Evolutionary conservation across 2,113 vertebrate genomes (phyloP).

Genomic region (Sardina pilchardus): DNA sequence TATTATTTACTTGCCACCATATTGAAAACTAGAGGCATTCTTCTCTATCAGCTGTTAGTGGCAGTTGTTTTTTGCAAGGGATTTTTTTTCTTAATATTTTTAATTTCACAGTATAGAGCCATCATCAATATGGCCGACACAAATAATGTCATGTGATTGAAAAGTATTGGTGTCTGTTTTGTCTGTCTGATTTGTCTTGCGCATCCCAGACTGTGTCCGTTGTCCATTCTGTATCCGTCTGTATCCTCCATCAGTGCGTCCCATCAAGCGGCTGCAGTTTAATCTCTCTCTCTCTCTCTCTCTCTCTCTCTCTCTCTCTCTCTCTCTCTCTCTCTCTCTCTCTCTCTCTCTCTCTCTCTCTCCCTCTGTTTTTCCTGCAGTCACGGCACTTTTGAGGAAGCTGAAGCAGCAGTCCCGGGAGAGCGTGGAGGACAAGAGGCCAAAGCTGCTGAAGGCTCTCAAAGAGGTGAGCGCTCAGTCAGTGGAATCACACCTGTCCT

Average conservation of each 20-base stretch:
- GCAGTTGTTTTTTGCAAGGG: neutral
- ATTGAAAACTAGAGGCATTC: neutral
- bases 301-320: no score
- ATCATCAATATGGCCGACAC: no score
- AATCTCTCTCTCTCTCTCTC: neutral
- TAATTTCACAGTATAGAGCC: no score
- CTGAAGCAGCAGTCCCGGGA: slow-evolving; percentile 98
- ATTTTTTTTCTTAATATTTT: no score
- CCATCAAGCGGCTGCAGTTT: neutral
- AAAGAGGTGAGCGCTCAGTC: slow-evolving; percentile 81
- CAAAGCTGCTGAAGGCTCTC: slow-evolving; percentile 93
- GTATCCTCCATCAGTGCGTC: neutral
- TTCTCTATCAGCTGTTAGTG: neutral
- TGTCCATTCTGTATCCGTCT: neutral
- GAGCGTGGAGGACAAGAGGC: slow-evolving; percentile 97
- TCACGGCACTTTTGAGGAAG: slow-evolving; percentile 95
- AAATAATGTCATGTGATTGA: neutral
- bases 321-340: no score
- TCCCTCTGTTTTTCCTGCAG: slow-evolving; percentile 61
- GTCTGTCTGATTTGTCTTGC: neutral
- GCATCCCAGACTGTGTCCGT: neutral
- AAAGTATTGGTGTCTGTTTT: neutral
- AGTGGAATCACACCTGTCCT: no score
- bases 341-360: no score
- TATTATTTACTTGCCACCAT: neutral